Percentiles rank a stretch among this genome's conserved stretches.
Conservation (phyloP, 2,888 invertebrate species). For the Globia sparganii region DNA sequence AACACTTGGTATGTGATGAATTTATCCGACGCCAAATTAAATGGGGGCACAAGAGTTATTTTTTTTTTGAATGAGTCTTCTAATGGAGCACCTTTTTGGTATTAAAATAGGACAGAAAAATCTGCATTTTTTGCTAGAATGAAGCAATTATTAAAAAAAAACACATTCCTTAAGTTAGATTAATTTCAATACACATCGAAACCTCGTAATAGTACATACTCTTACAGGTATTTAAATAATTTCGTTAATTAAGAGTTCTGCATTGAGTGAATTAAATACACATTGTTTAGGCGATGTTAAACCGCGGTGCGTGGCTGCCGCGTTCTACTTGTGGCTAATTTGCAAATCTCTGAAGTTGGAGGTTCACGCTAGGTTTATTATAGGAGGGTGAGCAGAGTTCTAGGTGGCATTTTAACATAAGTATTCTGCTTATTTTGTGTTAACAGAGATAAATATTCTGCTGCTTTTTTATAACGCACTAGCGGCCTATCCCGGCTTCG, state of each 20-base stretch:
- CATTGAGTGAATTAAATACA: conserved; percentile 16
- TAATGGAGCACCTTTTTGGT: neutral
- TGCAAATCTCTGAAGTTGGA: conserved; percentile 40
- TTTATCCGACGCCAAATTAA: conserved; percentile 56
- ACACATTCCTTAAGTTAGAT: neutral
- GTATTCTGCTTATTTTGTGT: neutral
- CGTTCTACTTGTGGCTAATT: conserved; percentile 35
- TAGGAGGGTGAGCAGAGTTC: neutral
- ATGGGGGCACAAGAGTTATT: conserved; percentile 37
- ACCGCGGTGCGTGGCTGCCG: conserved; percentile 22
- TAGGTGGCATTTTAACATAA: neutral
- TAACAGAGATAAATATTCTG: neutral
- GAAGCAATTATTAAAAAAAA: neutral
- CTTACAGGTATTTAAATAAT: conserved; percentile 33
- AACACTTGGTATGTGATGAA: conserved; percentile 60
- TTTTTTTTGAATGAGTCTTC: neutral
- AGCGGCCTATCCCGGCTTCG: too few relatives aligned
- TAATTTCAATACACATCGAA: conserved; percentile 20
- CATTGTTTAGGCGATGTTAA: conserved; percentile 10
- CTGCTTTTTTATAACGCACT: neutral
- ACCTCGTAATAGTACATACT: conserved; percentile 45
- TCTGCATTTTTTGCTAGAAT: neutral
- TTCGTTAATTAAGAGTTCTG: conserved; percentile 49
- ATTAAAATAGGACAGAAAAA: neutral
- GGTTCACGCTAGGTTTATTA: neutral